phyloP scores from a whole-genome alignment of 2,888 invertebrate genomes.

The Isotomurus palustris region DNA sequence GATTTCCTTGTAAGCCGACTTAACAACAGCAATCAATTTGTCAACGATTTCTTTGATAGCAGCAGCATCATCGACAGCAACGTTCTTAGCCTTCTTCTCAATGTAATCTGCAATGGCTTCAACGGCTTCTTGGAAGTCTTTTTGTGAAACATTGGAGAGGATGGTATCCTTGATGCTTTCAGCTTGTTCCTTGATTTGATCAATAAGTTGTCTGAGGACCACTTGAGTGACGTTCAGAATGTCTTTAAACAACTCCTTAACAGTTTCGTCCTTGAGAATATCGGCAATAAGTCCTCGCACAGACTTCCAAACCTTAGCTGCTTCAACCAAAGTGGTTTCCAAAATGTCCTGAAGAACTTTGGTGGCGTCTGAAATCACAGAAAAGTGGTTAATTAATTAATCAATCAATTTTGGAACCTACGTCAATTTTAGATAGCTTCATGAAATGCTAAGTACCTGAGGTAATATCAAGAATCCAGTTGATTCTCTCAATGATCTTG shows the following conservation, averaged over 20 bases:
- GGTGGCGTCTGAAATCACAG: constrained; percentile 48
- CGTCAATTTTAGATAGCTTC: not conserved
- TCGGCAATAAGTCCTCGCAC: constrained; percentile 12
- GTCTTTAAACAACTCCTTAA: constrained; percentile 52
- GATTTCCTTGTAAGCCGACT: constrained; percentile 51
- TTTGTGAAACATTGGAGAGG: constrained; percentile 31
- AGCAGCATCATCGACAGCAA: constrained; percentile 59
- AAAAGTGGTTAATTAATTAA: not conserved
- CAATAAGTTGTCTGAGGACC: constrained; percentile 53
- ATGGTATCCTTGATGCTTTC: constrained; percentile 48
- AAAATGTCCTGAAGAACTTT: constrained; percentile 49
- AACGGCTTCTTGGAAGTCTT: constrained; percentile 60
- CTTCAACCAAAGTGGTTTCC: constrained; percentile 30
- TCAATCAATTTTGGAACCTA: not conserved
- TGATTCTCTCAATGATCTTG: constrained; percentile 24
- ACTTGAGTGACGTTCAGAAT: constrained; percentile 56
- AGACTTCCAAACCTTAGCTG: constrained; percentile 20
- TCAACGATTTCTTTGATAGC: constrained; percentile 61
- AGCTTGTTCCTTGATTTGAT: constrained; percentile 54
- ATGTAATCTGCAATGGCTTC: constrained; percentile 60
- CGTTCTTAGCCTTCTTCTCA: constrained; percentile 60
- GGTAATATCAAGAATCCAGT: constrained; percentile 25
- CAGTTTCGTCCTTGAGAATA: constrained; percentile 24
- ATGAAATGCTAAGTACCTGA: constrained; percentile 1
- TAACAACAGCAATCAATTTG: constrained; percentile 57